Evolutionary conservation across 2,888 invertebrate genomes (phyloP).

Genomic region (Sturmia bella): DNA sequence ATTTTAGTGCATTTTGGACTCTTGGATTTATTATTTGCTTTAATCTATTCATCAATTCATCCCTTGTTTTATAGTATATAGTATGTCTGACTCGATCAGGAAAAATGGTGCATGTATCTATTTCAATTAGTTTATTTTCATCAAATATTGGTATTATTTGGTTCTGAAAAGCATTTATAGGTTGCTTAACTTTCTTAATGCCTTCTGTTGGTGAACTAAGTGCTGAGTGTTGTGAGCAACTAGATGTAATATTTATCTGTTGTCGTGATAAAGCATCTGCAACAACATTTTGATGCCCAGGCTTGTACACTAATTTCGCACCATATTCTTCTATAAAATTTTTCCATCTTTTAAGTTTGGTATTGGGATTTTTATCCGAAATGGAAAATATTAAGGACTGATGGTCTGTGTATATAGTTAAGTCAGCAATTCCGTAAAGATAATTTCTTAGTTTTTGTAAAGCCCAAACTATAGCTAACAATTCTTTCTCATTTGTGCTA

Average conservation of each 20-base stretch:
- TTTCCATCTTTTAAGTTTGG: not conserved
- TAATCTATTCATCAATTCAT: not conserved
- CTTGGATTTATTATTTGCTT: not conserved
- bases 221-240: slow-evolving; percentile 5
- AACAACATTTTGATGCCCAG: slow-evolving; percentile 16
- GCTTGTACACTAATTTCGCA: slow-evolving; percentile 5
- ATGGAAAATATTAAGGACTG: no score
- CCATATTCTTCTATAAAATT: slow-evolving; percentile 5
- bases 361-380: no score
- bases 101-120: not conserved
- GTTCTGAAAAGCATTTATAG: slow-evolving; percentile 4
- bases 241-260: not conserved
- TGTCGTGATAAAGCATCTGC: slow-evolving; percentile 12
- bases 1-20: slow-evolving; percentile 8
- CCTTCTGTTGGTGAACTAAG: slow-evolving; percentile 3
- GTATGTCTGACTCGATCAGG: slow-evolving; percentile 20
- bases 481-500: not conserved
- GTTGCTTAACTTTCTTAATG: not conserved
- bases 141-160: slow-evolving; percentile 6
- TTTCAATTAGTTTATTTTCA: slow-evolving; percentile 8
- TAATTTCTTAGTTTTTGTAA: no score
- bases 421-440: not conserved
- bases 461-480: not conserved
- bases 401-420: not conserved
- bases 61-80: not conserved